These are phyloP conservation scores for Aphrocallistes beatrix DNA, from an alignment of 37 sponge, comb jelly and placozoan genomes.

Conservation along the genomic window DNA sequence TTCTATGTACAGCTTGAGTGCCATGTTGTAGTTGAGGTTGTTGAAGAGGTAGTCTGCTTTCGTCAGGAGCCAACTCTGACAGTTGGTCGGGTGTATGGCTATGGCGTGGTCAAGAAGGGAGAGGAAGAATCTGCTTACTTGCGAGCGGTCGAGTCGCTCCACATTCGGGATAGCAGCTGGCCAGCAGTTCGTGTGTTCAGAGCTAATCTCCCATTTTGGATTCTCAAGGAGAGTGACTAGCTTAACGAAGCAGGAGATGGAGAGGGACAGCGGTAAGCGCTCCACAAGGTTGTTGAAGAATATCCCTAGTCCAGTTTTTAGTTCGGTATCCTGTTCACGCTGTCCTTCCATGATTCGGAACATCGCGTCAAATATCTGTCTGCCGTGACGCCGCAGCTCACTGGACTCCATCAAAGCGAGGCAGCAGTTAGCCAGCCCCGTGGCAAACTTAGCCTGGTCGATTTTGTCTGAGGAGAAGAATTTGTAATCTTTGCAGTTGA, in stretches of 20 bases:
- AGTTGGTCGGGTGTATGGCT: constrained; percentile 24
- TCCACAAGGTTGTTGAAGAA: neutral
- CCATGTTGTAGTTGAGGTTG: constrained; percentile 31
- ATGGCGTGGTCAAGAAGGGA: constrained; percentile 33
- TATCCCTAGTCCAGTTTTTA: neutral
- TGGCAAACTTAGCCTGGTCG: constrained; percentile 4
- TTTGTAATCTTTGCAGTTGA: constrained; percentile 42
- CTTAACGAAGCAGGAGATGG: neutral
- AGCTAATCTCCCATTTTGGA: constrained; percentile 6
- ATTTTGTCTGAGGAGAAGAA: constrained; percentile 22
- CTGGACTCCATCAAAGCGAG: neutral
- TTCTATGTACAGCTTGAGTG: constrained; percentile 55
- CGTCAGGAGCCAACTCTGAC: constrained; percentile 20
- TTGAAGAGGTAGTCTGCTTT: constrained; percentile 25
- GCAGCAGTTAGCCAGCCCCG: neutral
- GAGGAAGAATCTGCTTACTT: constrained; percentile 31
- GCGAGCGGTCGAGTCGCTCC: neutral
- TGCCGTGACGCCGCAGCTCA: neutral
- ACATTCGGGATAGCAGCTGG: constrained; percentile 4
- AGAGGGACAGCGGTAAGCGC: neutral
- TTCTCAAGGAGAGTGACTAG: neutral
- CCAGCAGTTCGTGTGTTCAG: neutral
- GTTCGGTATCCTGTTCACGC: neutral
- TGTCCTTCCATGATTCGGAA: neutral
- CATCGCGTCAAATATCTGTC: neutral